phyloP scores from a whole-genome alignment of 2,113 vertebrate genomes.

The Eolophus roseicapilla region DNA sequence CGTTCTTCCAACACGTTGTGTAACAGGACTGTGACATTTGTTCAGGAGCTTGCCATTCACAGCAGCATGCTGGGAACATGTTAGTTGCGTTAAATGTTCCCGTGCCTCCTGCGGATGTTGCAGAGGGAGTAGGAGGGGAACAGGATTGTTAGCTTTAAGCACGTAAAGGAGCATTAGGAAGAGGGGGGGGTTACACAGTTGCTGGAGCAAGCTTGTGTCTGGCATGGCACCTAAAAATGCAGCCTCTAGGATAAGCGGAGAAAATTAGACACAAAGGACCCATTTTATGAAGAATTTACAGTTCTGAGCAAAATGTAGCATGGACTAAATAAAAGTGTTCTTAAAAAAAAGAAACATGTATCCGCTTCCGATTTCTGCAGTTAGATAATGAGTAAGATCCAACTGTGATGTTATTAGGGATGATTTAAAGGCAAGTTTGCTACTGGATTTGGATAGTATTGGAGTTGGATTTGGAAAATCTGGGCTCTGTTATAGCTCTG shows the following conservation, averaged over 20 bases:
- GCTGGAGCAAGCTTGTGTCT: neutral
- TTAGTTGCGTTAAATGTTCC: neutral
- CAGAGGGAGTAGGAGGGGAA: neutral
- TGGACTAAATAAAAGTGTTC: neutral
- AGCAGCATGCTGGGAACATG: fast-evolving
- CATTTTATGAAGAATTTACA: slow-evolving; percentile 4
- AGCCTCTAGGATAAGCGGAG: slow-evolving; percentile 13
- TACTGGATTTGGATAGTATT: neutral
- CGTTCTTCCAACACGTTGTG: neutral
- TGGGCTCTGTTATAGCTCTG: neutral
- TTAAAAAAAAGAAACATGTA: neutral
- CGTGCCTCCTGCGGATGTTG: neutral
- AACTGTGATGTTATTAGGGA: neutral
- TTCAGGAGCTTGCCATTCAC: neutral
- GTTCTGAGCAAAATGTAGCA: neutral
- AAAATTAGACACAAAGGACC: slow-evolving; percentile 33
- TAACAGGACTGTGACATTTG: neutral
- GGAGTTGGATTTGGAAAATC: slow-evolving; percentile 1
- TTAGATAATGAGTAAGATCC: neutral
- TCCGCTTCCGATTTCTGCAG: neutral
- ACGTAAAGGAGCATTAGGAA: neutral
- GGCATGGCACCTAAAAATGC: neutral
- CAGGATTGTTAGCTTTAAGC: neutral
- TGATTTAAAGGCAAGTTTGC: slow-evolving; percentile 10
- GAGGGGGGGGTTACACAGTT: neutral